Base-by-base conservation (phyloP, 2,113 vertebrate genomes). In the Boulengeromyrus knoepffleri region DNA sequence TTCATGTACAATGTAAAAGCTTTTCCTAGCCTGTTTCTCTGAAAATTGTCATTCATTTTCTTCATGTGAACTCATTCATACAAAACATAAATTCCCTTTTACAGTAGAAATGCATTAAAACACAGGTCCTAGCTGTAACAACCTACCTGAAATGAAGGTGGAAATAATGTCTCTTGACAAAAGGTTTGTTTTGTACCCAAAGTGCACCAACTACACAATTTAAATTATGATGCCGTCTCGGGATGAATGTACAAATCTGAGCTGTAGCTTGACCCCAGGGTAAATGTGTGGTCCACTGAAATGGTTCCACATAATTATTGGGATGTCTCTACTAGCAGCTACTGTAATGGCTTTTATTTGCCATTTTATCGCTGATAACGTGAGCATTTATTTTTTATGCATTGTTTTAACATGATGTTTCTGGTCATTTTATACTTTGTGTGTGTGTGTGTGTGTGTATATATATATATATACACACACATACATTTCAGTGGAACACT, bases 261-360 rank as follows among this genome's bases (percentile, higher is more conserved):
- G 85, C 90, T 90, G 52, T 93, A 93, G 88, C 91, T 91, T 89
- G 88, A 90, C 27, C 88, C 90, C 91, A 89, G 62, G 90, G 92
- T 91, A 91, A 89, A 77, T 90, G 88, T 91, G 91, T 92, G 91
- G 70, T 93, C 84, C 80, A 88, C 89, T 85, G 74, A 53, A 70
- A 42, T 84, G 91, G 66, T 92, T 58, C 90, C 47, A 52, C 52
- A 50, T 66, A 74, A 74, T 77, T 90, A 70, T 74, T 50, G 39
- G 89, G 90, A 92, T 94, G 94, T 92, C 88, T 95, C 94, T 94
- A 93, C 93, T 93, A 94, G 95, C 95, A 95, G 93, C 95, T 95
- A 92, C 24, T 62, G 39, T 17, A 52, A n/a, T n/a, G 36, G 42
- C 24, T 58, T 62, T 56, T 85, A 42, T 89, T 45, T 89, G 21